Base-by-base conservation (phyloP, 2,888 invertebrate genomes). In the Dicranocentrus wangi region DNA sequence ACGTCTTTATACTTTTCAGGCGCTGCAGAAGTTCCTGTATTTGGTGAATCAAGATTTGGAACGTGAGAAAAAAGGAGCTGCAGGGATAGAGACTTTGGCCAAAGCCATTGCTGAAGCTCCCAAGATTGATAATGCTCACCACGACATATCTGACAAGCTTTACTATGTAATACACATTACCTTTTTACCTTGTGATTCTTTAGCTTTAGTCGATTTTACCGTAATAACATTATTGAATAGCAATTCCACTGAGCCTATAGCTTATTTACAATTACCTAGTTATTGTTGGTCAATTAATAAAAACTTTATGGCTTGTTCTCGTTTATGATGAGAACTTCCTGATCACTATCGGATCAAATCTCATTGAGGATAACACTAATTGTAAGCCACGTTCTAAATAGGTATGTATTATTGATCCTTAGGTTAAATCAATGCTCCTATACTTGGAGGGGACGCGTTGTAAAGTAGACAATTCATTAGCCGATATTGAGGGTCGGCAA, bases 351-450 rank as follows among this genome's bases (percentile, higher is more conserved):
- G n/a, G n/a, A n/a, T n/a, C n/a, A n/a, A n/a, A n/a, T n/a, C n/a
- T 51, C 28, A 27, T 17, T 68, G n/a, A 28, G 17, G 17, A 7
- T 27, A 32, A 61, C 61, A 66, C 21, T 47, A 39, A 43, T 66
- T n/a, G 15, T 39, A 19, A 19, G n/a, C 19, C 39, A 39, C 39
- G 13, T 13, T 25, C 2, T 25, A 10, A 17, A 58, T 58, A 27
- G 28, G 8, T 25, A 61, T 39, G n/a, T 55, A 25, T 53, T 5
- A 51, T 53, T 69, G 43, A 13, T 43, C 13, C 13, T 39, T 10
- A 97, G 97, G 95, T 97, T 92, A 93, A 94, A 88, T 95, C 96
- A 21, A 96, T 96, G 94, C 90, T 97, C 85, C 94, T 95, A 15
- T 97, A 96, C 88, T 90, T 97, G 87, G 97, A 97, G 89, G 97